Evolutionary conservation across 1,140 invertebrate genomes (phyloP).

Genomic region (Psilanteris sp.): DNA sequence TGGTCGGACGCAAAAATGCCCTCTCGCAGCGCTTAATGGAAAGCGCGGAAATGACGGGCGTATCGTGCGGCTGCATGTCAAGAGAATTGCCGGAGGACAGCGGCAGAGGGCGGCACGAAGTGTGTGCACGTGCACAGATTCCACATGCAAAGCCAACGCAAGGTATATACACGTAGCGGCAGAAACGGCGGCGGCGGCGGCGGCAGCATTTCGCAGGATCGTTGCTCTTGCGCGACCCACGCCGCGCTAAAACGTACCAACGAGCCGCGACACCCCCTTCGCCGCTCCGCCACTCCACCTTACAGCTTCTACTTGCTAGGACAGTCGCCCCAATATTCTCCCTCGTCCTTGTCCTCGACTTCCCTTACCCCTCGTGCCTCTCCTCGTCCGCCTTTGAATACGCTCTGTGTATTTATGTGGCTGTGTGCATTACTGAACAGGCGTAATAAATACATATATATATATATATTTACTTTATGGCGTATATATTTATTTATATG

Average conservation of each 20-base stretch:
- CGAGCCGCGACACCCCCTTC: slow-evolving; percentile 3
- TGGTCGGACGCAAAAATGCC: background rate
- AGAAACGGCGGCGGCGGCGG: background rate
- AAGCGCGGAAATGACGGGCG: slow-evolving; percentile 30
- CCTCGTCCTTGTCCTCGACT: too few relatives aligned
- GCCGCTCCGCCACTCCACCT: background rate
- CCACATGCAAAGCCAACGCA: slow-evolving; percentile 24
- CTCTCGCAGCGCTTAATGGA: slow-evolving; percentile 23
- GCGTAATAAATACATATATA: too few relatives aligned
- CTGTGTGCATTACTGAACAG: too few relatives aligned
- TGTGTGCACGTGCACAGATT: slow-evolving; percentile 36
- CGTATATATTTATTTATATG: too few relatives aligned
- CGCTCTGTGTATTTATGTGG: too few relatives aligned
- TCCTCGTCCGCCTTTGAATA: too few relatives aligned
- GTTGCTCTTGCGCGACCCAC: slow-evolving; percentile 54
- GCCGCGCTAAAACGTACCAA: slow-evolving; percentile 13
- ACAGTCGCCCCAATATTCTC: slow-evolving; percentile 36
- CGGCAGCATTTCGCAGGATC: slow-evolving; percentile 49
- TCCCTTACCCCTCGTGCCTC: too few relatives aligned
- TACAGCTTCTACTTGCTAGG: slow-evolving; percentile 18
- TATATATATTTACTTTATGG: too few relatives aligned
- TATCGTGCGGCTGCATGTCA: slow-evolving; percentile 12
- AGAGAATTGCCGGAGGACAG: slow-evolving; percentile 9
- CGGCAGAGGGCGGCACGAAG: slow-evolving; percentile 18
- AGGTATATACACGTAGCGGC: slow-evolving; percentile 1